A percentile compares a stretch with the other conserved stretches of the same genome.
These are phyloP conservation scores for Halcyon chelicuti DNA, from an alignment of 2,797 vertebrate genomes.

Conservation along the genomic window DNA sequence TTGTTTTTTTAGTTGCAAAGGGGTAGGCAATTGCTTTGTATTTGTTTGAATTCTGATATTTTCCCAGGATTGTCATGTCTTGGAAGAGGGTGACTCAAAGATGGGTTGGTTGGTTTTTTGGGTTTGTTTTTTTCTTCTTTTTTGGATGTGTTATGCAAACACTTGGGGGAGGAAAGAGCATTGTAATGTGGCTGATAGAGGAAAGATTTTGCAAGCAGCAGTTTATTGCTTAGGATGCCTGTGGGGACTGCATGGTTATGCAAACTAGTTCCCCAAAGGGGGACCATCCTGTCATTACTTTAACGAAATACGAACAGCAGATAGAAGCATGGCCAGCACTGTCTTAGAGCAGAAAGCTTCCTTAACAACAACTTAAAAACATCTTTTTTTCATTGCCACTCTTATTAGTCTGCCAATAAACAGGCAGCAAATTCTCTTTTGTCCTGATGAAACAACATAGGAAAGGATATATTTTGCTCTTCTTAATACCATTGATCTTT, in stretches of 20 bases:
- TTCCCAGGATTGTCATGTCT: not conserved
- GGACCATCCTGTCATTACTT: constrained; percentile 23
- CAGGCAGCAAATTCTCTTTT: not conserved
- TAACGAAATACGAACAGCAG: not conserved
- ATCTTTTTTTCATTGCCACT: not conserved
- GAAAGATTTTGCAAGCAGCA: constrained; percentile 44
- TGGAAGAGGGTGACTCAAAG: not conserved
- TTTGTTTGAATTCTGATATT: not conserved
- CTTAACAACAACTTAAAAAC: not conserved
- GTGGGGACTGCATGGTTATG: constrained; percentile 30
- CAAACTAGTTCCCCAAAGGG: constrained; percentile 30
- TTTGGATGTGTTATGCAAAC: not conserved
- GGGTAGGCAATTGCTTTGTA: not conserved
- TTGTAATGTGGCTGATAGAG: constrained; percentile 34
- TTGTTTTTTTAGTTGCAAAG: not conserved
- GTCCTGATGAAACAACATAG: not conserved
- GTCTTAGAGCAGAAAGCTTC: not conserved
- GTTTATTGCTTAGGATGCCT: constrained; percentile 40
- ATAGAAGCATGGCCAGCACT: not conserved
- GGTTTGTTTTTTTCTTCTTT: not conserved
- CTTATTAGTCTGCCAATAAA: not conserved
- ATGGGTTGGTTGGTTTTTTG: not conserved
- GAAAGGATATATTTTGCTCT: not conserved
- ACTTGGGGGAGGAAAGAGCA: not conserved
- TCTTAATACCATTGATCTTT: not conserved